Conservation (phyloP, 2,888 invertebrate genomes). For the Calameuta filiformis region DNA sequence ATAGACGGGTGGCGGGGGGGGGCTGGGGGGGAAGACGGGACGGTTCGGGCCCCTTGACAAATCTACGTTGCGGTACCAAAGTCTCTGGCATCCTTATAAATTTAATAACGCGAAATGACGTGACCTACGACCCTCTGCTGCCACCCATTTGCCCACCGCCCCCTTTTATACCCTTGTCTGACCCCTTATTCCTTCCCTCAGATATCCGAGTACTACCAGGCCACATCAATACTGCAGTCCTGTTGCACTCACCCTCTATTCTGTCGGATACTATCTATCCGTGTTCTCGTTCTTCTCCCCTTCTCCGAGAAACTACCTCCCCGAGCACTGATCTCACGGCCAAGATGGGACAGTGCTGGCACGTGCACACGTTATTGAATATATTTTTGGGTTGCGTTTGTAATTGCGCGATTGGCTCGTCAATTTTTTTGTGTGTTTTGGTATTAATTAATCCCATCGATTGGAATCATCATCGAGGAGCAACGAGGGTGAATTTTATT, state of each 20-base stretch:
- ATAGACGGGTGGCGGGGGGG: slow-evolving; percentile 9
- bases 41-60: slow-evolving; percentile 35
- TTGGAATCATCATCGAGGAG: too few species aligned
- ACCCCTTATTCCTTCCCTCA: background rate
- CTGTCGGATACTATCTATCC: too few species aligned
- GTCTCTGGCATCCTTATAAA: slow-evolving; percentile 48
- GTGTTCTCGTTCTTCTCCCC: too few species aligned
- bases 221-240: slow-evolving; percentile 42
- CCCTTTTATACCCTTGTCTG: slow-evolving; percentile 1
- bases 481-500: too few species aligned
- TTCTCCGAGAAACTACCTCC: too few species aligned
- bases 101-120: slow-evolving; percentile 54
- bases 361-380: too few species aligned
- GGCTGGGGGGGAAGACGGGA: slow-evolving; percentile 9
- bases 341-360: too few species aligned
- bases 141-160: slow-evolving; percentile 21
- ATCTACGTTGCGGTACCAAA: slow-evolving; percentile 43
- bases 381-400: too few species aligned
- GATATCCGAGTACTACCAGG: background rate
- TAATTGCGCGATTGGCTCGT: too few species aligned
- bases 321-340: too few species aligned
- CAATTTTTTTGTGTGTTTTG: too few species aligned
- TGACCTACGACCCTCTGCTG: slow-evolving; percentile 34
- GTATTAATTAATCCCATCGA: too few species aligned
- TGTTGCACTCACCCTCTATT: slow-evolving; percentile 16